Percentiles rank a stretch among this genome's conserved stretches.
Conservation (phyloP, 2,888 invertebrate genomes). For the Notocelia uddmanniana region DNA sequence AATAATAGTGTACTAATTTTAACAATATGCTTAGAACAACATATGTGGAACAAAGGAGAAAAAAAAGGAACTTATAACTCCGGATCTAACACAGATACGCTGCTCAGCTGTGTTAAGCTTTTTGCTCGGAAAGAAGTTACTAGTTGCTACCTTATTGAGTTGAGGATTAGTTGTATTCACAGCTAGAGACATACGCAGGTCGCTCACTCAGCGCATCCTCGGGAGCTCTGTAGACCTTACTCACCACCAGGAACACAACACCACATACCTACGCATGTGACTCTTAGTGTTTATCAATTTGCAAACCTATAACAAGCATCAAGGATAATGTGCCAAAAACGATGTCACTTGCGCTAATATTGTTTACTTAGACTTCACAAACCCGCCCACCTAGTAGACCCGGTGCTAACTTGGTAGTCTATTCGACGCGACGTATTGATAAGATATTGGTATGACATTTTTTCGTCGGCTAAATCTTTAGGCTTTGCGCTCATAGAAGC, state of each 20-base stretch:
- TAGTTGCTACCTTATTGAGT: too few relatives aligned
- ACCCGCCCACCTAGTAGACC: background rate
- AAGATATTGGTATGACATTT: background rate
- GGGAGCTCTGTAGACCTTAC: background rate
- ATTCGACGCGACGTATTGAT: background rate
- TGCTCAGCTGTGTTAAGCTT: too few relatives aligned
- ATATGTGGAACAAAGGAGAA: too few relatives aligned
- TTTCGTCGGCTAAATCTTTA: background rate
- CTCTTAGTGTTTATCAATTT: background rate
- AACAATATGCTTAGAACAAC: too few relatives aligned
- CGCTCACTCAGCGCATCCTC: too few relatives aligned
- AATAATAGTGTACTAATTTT: too few relatives aligned
- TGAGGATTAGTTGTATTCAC: too few relatives aligned
- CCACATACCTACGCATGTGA: background rate
- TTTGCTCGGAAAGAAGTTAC: too few relatives aligned
- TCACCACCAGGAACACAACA: background rate
- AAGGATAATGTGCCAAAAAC: conserved; percentile 41
- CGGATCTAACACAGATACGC: too few relatives aligned
- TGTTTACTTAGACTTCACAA: conserved; percentile 40
- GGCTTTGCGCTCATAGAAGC: background rate
- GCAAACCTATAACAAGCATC: background rate
- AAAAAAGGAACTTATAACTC: too few relatives aligned
- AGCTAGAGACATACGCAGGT: too few relatives aligned
- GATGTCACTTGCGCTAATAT: conserved; percentile 45
- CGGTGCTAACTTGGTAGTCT: background rate